Base-by-base conservation (phyloP, 2,113 vertebrate species). In the Crotalus helleri region DNA sequence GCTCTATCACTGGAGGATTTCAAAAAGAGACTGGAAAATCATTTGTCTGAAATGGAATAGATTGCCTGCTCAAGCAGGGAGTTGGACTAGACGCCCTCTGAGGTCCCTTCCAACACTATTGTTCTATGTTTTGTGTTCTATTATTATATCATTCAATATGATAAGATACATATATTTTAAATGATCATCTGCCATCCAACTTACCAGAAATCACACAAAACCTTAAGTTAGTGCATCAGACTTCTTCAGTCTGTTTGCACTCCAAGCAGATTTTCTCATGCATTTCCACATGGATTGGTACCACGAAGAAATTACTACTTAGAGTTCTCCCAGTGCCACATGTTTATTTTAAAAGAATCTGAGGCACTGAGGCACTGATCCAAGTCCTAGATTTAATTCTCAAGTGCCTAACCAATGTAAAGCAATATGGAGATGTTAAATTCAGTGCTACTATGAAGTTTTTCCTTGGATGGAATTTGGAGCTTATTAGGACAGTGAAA, bases 401-500 rank as follows among this genome's bases (percentile, higher is more conserved):
- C 81, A 92, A 91, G 95, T 91, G 94, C 96, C 96, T 96, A 97
- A 96, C 95, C 95, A 96, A 95, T 58, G 89, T 6, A 53, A 94
- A 21, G 49, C 53, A 95, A 8, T 89, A 94, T 88, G 55, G 53
- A 95, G 54, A 88, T 21, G 33, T 81, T 81, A 81, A 94, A 13
- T 92, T 86, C 53, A 93, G 89, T 92, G 54, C 49, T 95, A 53
- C 93, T 54, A 53, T 4, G 57, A 39, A 39, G 92, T 92, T 94
- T 17, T 92, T 59, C 33, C 93, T 94, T 95, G 55, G 58, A 26
- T 44, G 39, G 17, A 96, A 94, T 89, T 46, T 95, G 26, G 74
- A 91, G 86, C 61, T 61, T 81, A 29, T 24, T 85, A 91, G 44
- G 94, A 88, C 51, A 24, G 93, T 5, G 23, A 58, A 29, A 4